Conservation (phyloP, 1,140 invertebrate genomes). For the Leptonema lineaticorne region DNA sequence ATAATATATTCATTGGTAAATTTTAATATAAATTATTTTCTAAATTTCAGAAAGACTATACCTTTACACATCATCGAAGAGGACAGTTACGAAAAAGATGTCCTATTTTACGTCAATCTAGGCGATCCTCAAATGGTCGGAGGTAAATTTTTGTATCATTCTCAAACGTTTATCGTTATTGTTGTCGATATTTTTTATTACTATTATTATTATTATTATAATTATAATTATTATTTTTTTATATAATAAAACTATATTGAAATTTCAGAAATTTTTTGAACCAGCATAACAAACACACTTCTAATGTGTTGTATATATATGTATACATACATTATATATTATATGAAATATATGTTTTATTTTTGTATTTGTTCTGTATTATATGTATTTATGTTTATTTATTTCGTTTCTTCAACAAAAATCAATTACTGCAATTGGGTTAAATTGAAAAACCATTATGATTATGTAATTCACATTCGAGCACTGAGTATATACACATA, state of each 20-base stretch:
- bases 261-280: background rate
- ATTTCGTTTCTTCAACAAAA: no score
- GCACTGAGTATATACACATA: no score
- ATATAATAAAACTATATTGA: no score
- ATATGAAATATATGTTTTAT: no score
- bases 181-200: background rate
- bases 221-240: background rate
- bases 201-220: background rate
- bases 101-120: conserved; percentile 89
- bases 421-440: no score
- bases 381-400: no score
- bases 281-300: background rate
- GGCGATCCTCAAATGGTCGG: conserved; percentile 82
- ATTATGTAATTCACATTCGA: no score
- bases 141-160: conserved; percentile 60
- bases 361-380: no score
- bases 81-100: conserved; percentile 97
- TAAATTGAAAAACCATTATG: no score
- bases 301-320: background rate
- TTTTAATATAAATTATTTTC: conserved; percentile 31
- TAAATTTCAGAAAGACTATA: conserved; percentile 82
- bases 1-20: no score
- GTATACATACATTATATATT: background rate
- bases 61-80: conserved; percentile 89
- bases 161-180: background rate